phyloP scores from a whole-genome alignment of 2,888 invertebrate genomes.

The Podotricha telesiphe region DNA sequence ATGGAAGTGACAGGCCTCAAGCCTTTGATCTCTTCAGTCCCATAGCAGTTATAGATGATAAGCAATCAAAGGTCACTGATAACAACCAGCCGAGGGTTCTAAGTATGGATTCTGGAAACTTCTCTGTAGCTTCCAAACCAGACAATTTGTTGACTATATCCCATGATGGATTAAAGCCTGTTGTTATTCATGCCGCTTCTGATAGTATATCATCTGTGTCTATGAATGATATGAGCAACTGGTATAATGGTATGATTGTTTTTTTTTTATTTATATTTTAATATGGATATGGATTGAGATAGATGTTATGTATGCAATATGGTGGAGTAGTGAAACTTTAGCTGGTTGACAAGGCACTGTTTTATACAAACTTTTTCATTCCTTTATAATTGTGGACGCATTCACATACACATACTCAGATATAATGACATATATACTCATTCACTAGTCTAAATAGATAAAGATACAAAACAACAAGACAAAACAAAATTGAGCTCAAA shows the following conservation, averaged over 20 bases:
- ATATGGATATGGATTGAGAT: too few species aligned
- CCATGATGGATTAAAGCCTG: conserved; percentile 68
- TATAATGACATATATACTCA: too few species aligned
- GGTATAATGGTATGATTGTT: conserved; percentile 83
- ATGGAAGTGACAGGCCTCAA: conserved; percentile 62
- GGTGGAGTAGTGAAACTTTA: too few species aligned
- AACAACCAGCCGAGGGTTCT: conserved; percentile 68
- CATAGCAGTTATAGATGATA: conserved; percentile 73
- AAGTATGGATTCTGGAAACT: conserved; percentile 72
- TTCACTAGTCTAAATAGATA: too few species aligned
- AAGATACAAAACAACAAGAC: too few species aligned
- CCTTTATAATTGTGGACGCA: too few species aligned
- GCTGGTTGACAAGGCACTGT: too few species aligned
- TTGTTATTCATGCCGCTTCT: conserved; percentile 65
- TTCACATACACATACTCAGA: too few species aligned
- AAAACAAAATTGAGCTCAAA: too few species aligned
- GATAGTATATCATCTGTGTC: conserved; percentile 80
- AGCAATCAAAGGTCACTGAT: conserved; percentile 67
- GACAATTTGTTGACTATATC: conserved; percentile 66
- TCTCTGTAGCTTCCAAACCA: conserved; percentile 71
- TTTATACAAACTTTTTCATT: too few species aligned
- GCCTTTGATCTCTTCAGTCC: conserved; percentile 83
- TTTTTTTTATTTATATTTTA: not conserved
- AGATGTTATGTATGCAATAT: too few species aligned
- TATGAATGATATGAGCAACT: conserved; percentile 86